Percentiles rank a stretch among this genome's conserved stretches.
phyloP scores from a whole-genome alignment of 2,888 invertebrate genomes.

The Oscheius onirici region DNA sequence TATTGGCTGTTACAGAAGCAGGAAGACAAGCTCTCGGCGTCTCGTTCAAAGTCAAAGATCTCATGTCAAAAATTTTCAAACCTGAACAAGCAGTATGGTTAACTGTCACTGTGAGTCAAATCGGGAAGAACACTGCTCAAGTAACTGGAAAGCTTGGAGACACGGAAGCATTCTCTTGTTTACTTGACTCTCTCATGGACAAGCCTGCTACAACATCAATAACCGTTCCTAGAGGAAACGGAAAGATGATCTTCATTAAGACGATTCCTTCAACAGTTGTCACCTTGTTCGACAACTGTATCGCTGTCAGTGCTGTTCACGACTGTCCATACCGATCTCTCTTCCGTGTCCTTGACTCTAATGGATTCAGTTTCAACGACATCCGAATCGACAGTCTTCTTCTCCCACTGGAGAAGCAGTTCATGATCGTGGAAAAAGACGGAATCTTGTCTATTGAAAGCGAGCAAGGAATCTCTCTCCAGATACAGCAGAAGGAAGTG shows the following conservation, averaged over 20 bases:
- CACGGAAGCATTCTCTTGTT: conserved; percentile 4
- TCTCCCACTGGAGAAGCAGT: conserved; percentile 11
- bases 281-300: not conserved
- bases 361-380: not conserved
- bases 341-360: conserved; percentile 2
- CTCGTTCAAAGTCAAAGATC: not conserved
- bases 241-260: not conserved
- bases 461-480: not conserved
- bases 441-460: not conserved
- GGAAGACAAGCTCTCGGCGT: not conserved
- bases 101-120: conserved; percentile 33
- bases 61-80: not conserved
- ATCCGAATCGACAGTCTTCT: not conserved
- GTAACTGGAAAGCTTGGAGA: not conserved
- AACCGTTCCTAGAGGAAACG: not conserved
- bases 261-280: conserved; percentile 3
- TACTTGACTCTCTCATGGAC: not conserved
- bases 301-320: not conserved
- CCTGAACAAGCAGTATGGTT: conserved; percentile 29
- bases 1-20: not conserved
- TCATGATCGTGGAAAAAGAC: not conserved
- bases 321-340: conserved; percentile 9
- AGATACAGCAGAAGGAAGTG: not conserved
- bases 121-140: conserved; percentile 7
- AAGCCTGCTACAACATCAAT: not conserved